Evolutionary conservation across 2,888 invertebrate genomes (phyloP), one percentile per base, ranked within the genome.

Genomic region (Smittia sp.): DNA sequence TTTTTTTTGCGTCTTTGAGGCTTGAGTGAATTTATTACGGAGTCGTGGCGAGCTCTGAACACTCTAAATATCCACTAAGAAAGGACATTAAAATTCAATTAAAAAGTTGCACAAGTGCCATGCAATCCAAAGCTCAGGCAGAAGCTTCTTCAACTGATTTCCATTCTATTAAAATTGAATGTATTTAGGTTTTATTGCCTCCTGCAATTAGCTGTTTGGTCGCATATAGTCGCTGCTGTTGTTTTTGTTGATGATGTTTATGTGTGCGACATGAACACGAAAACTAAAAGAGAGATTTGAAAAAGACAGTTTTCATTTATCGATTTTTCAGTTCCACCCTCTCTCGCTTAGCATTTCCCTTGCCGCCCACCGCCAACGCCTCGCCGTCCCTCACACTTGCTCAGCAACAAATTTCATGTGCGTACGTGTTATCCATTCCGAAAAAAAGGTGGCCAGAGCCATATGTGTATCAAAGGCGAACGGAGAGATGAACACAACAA

Each of bases 221-320:
- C 15, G 46, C 15, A 46, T 46, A 3, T 46, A 46, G 46, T n/a
- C 11, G n/a, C 15, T 46, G n/a, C 11, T 46, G 46, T 11, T 32
- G 15, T 2, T 46, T 6, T 11, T 46, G 46, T 46, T n/a, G 9
- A 6, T 32, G 32, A 32, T 46, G 46, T 46, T 11, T 11, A 15
- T 11, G 46, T 46, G 15, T 46, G 46, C 15, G 46, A 46, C 46
- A 38, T 46, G 46, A 46, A 15, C 46, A n/a, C 46, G 46, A 15
- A 11, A 15, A 46, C 11, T 46, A 46, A 46, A 46, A 39, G 68
- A 68, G 68, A 68, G 68, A 68, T 68, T 68, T 68, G 68, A 68
- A 68, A 68, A 68, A 68, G 68, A 68, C 68, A 68, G 68, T 68
- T 68, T 68, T 68, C 68, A 68, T 68, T 68, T 68, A 68, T 68